Percentiles rank a stretch among this genome's conserved stretches.
phyloP scores from a whole-genome alignment of 2,113 vertebrate species.

The Dipodomys stephensi region DNA sequence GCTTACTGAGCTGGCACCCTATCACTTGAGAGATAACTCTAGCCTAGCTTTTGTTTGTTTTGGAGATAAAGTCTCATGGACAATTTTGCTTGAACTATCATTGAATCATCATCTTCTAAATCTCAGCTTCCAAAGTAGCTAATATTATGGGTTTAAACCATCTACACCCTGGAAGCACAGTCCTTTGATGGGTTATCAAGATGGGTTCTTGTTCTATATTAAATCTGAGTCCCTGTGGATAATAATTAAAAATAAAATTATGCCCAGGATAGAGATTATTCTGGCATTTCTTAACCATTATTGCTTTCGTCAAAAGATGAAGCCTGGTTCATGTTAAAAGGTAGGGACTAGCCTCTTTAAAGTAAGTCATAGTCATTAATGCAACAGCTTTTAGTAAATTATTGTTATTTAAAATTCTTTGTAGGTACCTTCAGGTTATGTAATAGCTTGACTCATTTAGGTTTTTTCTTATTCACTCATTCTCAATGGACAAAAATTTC shows the following conservation, averaged over 20 bases:
- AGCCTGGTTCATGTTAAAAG: neutral
- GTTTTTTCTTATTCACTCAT: conserved; percentile 66
- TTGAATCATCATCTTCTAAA: too few relatives aligned
- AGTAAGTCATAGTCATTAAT: conserved; percentile 51
- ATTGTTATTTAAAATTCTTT: conserved; percentile 75
- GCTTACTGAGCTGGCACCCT: too few relatives aligned
- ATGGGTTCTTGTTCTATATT: too few relatives aligned
- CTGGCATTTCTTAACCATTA: neutral
- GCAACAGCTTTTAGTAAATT: conserved; percentile 72
- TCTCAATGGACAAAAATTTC: conserved; percentile 76
- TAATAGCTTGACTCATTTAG: conserved; percentile 74
- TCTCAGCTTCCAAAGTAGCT: too few relatives aligned
- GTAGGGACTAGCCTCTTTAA: conserved; percentile 18
- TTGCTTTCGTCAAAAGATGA: conserved; percentile 22
- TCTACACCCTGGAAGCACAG: neutral
- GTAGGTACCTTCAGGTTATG: conserved; percentile 55
- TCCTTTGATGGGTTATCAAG: neutral
- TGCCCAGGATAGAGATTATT: neutral
- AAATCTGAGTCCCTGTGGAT: neutral
- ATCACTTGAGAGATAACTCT: too few relatives aligned
- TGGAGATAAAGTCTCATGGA: too few relatives aligned
- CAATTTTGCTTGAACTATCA: too few relatives aligned
- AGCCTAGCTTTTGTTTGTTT: too few relatives aligned
- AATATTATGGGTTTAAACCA: too few relatives aligned
- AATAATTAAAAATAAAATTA: conserved; percentile 7